These are phyloP conservation scores for Gambusia holbrooki DNA, from an alignment of 2,113 vertebrate species.

Conservation along the genomic window DNA sequence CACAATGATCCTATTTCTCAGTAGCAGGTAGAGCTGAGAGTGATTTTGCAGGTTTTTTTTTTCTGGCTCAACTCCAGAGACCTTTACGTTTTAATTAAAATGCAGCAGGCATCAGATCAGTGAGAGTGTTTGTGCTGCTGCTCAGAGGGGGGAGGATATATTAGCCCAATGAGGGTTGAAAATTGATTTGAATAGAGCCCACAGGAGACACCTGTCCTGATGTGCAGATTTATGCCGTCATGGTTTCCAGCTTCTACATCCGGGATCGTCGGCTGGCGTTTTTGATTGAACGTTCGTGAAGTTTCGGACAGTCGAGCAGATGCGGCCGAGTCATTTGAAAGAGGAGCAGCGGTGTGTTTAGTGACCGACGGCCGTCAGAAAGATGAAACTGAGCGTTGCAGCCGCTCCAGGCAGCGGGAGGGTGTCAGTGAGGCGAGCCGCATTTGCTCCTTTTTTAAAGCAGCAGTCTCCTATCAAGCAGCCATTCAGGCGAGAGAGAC, in stretches of 20 bases:
- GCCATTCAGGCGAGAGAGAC: slow-evolving; percentile 52
- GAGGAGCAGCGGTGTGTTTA: slow-evolving; percentile 40
- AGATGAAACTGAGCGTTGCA: slow-evolving; percentile 46
- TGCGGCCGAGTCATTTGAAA: slow-evolving; percentile 16
- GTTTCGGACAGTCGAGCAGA: slow-evolving; percentile 24
- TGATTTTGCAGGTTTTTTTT: slow-evolving; percentile 40
- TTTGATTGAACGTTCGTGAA: slow-evolving; percentile 13
- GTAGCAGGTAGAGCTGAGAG: slow-evolving; percentile 42
- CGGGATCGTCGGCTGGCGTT: background rate
- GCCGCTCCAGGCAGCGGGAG: slow-evolving; percentile 50
- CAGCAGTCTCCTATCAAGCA: slow-evolving; percentile 62
- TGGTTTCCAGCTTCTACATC: background rate
- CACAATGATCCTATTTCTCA: slow-evolving; percentile 9
- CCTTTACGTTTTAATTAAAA: slow-evolving; percentile 65
- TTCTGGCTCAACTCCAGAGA: slow-evolving; percentile 40
- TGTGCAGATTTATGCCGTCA: slow-evolving; percentile 41
- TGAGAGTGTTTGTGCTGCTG: slow-evolving; percentile 49
- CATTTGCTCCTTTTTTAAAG: slow-evolving; percentile 52
- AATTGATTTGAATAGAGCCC: slow-evolving; percentile 28
- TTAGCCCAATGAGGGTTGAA: slow-evolving; percentile 32
- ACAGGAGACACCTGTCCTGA: slow-evolving; percentile 36
- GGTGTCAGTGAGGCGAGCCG: slow-evolving; percentile 39
- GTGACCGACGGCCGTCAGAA: slow-evolving; percentile 35
- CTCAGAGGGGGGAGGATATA: slow-evolving; percentile 26
- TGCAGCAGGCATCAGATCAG: slow-evolving; percentile 49